These are phyloP conservation scores for Crotalus viridis DNA, from an alignment of 2,113 vertebrate species.

Conservation along the genomic window DNA sequence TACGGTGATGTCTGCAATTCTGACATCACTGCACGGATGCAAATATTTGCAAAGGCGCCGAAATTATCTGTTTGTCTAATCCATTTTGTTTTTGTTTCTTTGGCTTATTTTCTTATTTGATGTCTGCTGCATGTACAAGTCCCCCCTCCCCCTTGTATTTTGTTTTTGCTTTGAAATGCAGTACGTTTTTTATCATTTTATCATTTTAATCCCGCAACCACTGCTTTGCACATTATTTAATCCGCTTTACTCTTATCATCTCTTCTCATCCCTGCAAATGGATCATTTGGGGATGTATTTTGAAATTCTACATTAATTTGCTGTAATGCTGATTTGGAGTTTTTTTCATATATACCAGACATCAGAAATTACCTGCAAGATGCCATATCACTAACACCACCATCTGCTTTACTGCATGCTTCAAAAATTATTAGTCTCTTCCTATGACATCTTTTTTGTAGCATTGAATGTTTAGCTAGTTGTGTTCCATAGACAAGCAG, in stretches of 20 bases:
- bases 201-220: slow-evolving; percentile 37
- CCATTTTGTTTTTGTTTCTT: slow-evolving; percentile 66
- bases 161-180: slow-evolving; percentile 42
- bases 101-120: slow-evolving; percentile 48
- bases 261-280: slow-evolving; percentile 29
- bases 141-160: slow-evolving; percentile 58
- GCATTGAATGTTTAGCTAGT: slow-evolving; percentile 80
- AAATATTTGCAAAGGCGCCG: slow-evolving; percentile 62
- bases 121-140: slow-evolving; percentile 72
- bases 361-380: slow-evolving; percentile 36
- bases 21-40: slow-evolving; percentile 61
- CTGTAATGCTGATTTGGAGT: slow-evolving; percentile 40
- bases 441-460: slow-evolving; percentile 71
- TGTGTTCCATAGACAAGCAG: slow-evolving; percentile 97
- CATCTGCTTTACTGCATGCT: slow-evolving; percentile 58
- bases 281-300: slow-evolving; percentile 42
- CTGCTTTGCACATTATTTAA: slow-evolving; percentile 39
- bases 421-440: slow-evolving; percentile 48
- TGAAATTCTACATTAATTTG: slow-evolving; percentile 41
- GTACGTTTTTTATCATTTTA: slow-evolving; percentile 7
- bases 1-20: slow-evolving; percentile 58
- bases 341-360: slow-evolving; percentile 20
- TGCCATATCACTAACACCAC: slow-evolving; percentile 27
- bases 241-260: slow-evolving; percentile 35
- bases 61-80: slow-evolving; percentile 59